A percentile compares a stretch with the other conserved stretches of the same genome.
These are phyloP conservation scores for Sialis lutaria DNA, from an alignment of 2,888 invertebrate species.

Conservation along the genomic window DNA sequence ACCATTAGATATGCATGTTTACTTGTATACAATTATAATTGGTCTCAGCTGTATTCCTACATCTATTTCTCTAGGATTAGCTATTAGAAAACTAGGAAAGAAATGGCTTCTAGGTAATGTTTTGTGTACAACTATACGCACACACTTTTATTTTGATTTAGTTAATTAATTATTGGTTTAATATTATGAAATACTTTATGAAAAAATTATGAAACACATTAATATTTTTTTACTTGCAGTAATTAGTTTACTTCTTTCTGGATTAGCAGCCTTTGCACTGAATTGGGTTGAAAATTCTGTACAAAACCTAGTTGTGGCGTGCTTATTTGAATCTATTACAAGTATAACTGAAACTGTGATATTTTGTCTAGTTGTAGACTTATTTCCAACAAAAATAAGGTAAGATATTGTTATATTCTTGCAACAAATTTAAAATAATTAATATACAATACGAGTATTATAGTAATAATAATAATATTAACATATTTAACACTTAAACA, in stretches of 20 bases:
- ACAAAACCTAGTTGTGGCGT: slow-evolving; percentile 35
- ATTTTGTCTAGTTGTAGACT: slow-evolving; percentile 40
- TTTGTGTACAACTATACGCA: not conserved
- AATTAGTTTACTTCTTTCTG: slow-evolving; percentile 35
- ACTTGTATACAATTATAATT: slow-evolving; percentile 36
- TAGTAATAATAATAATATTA: not conserved
- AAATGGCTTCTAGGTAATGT: slow-evolving; percentile 35
- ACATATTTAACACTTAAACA: not conserved
- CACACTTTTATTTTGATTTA: not conserved
- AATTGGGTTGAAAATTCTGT: slow-evolving; percentile 34
- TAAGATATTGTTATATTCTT: slow-evolving; percentile 10
- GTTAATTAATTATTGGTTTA: no score
- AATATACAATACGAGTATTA: no score
- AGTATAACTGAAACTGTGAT: slow-evolving; percentile 41
- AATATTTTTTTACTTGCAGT: slow-evolving; percentile 21
- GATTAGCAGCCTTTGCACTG: slow-evolving; percentile 32
- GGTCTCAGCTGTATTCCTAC: slow-evolving; percentile 38
- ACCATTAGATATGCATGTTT: slow-evolving; percentile 29
- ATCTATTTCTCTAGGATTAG: slow-evolving; percentile 34
- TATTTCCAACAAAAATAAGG: slow-evolving; percentile 38
- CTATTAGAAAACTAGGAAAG: slow-evolving; percentile 38
- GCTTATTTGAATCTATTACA: slow-evolving; percentile 39
- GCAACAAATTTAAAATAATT: not conserved
- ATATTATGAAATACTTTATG: no score
- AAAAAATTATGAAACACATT: not conserved